Conservation (phyloP, 2,113 vertebrate species). For the Podarcis cretensis region DNA sequence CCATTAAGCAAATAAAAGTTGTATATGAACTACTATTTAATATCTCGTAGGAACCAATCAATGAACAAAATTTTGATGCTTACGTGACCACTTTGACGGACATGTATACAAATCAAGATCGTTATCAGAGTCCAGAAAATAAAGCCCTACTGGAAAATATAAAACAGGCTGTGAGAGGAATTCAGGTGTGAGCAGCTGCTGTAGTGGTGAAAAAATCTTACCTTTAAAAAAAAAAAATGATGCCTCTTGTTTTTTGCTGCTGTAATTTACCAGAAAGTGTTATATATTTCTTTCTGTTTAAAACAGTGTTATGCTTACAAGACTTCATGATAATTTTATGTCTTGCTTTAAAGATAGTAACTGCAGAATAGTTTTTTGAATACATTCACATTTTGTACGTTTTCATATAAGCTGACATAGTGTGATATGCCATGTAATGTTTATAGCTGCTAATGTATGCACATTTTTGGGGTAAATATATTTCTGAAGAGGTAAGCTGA, state of each 20-base stretch:
- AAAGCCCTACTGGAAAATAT: conserved; percentile 99
- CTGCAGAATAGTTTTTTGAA: conserved; percentile 95
- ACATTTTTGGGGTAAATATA: conserved; percentile 95
- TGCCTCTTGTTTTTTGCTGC: conserved; percentile 87
- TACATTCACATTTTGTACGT: conserved; percentile 99
- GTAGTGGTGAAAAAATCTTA: conserved; percentile 75
- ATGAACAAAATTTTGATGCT: conserved; percentile 99
- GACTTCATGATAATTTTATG: conserved; percentile 89
- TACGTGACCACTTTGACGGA: conserved; percentile 99
- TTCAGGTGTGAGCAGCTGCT: conserved; percentile 92
- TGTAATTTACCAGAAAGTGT: conserved; percentile 91
- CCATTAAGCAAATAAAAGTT: conserved; percentile 77
- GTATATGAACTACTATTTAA: conserved; percentile 86
- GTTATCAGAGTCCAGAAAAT: conserved; percentile 99
- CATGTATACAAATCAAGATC: conserved; percentile 98
- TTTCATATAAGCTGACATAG: conserved; percentile 98
- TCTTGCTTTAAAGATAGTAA: conserved; percentile 93
- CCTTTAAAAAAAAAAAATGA: conserved; percentile 80
- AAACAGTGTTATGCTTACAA: conserved; percentile 89
- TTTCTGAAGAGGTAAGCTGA: conserved; percentile 95
- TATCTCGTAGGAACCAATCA: conserved; percentile 94
- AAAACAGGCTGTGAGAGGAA: conserved; percentile 99
- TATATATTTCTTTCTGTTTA: conserved; percentile 90
- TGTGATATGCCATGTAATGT: conserved; percentile 92
- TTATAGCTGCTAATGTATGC: conserved; percentile 97